phyloP scores from a whole-genome alignment of 2,888 invertebrate species.

The Trisateles emortualis region DNA sequence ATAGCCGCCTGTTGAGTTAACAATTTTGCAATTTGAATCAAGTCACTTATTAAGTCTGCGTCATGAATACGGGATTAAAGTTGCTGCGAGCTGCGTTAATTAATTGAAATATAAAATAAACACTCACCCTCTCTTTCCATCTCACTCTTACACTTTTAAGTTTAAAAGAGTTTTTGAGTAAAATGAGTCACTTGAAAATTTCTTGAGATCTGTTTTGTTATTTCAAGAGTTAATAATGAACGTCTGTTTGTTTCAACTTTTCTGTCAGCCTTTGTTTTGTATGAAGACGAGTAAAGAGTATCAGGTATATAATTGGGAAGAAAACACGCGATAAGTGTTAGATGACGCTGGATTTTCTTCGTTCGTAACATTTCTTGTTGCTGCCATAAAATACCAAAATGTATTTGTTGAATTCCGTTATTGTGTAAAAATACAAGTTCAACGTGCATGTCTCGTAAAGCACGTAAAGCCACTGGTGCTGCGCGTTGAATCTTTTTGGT shows the following conservation, averaged over 20 bases:
- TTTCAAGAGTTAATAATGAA: constrained; percentile 33
- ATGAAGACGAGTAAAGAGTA: constrained; percentile 15
- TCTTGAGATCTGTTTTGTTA: constrained; percentile 38
- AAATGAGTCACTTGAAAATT: constrained; percentile 27
- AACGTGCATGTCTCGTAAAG: no score
- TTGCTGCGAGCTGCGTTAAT: constrained; percentile 45
- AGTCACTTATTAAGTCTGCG: constrained; percentile 57
- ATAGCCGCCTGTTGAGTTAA: constrained; percentile 52
- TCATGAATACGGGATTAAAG: constrained; percentile 55
- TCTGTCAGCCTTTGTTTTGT: constrained; percentile 31
- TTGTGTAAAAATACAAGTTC: no score
- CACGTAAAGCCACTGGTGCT: no score
- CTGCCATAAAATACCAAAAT: no score
- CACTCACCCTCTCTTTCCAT: constrained; percentile 30
- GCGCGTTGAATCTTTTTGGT: no score
- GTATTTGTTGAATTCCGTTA: no score
- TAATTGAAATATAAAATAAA: constrained; percentile 57
- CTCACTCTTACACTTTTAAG: constrained; percentile 42
- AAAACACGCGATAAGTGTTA: no score
- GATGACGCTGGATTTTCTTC: no score
- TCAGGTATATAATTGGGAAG: constrained; percentile 5
- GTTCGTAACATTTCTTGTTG: no score
- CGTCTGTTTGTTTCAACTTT: constrained; percentile 26
- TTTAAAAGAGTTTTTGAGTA: constrained; percentile 35
- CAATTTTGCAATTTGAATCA: constrained; percentile 59